A percentile compares a stretch with the other conserved stretches of the same genome.
phyloP scores from a whole-genome alignment of 2,797 vertebrate species.

The Loris lydekkerianus region DNA sequence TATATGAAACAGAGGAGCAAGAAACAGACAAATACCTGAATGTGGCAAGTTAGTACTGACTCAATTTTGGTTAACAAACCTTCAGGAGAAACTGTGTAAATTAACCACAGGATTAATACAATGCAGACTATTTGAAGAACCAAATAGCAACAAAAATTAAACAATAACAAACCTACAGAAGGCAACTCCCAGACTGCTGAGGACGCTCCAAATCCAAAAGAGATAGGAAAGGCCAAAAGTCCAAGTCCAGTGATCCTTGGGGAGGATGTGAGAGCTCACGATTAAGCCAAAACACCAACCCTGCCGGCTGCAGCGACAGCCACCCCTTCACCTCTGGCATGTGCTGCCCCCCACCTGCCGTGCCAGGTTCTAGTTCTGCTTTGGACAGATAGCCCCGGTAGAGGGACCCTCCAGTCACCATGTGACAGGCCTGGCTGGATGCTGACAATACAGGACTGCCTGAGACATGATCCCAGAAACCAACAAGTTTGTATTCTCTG shows the following conservation, averaged over 20 bases:
- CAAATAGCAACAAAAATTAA: background rate
- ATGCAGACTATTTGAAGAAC: background rate
- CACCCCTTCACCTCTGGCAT: conserved; percentile 33
- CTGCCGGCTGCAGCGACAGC: conserved; percentile 2
- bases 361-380: background rate
- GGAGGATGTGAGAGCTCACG: background rate
- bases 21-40: conserved; percentile 65
- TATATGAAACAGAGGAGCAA: conserved; percentile 82
- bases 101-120: background rate
- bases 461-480: background rate
- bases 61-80: conserved; percentile 30
- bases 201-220: conserved; percentile 40
- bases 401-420: too few relatives aligned
- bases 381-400: background rate
- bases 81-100: conserved; percentile 2
- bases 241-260: background rate
- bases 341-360: background rate
- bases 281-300: background rate
- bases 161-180: background rate
- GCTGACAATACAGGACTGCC: background rate
- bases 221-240: background rate
- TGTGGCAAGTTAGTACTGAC: background rate
- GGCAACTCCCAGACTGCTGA: background rate
- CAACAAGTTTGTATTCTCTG: background rate
- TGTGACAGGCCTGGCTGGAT: background rate